Evolutionary conservation across 1,140 invertebrate species (phyloP).

Genomic region (Telenomus remus): DNA sequence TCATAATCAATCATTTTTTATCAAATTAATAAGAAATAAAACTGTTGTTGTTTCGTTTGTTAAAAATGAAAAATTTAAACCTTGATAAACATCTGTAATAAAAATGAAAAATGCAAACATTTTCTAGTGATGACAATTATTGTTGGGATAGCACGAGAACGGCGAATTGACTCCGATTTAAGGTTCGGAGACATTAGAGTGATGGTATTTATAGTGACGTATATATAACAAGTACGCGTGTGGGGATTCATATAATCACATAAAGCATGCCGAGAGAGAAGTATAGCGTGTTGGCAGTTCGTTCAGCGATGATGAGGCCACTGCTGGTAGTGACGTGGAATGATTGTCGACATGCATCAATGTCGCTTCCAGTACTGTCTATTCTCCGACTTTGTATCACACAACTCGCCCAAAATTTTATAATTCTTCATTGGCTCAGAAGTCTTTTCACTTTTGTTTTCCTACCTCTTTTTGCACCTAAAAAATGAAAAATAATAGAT

Average conservation of each 20-base stretch:
- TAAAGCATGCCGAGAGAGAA: constrained; percentile 47
- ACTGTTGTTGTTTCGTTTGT: no score
- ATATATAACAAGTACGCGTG: constrained; percentile 54
- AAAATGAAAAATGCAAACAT: no score
- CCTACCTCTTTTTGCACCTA: background rate
- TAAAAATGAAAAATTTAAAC: no score
- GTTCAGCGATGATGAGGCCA: constrained; percentile 54
- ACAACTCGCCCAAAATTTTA: background rate
- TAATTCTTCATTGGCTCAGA: background rate
- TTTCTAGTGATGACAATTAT: constrained; percentile 17
- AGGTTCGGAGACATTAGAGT: constrained; percentile 41
- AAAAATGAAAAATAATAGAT: no score
- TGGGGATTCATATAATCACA: constrained; percentile 44
- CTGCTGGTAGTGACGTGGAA: constrained; percentile 57
- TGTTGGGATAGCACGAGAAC: constrained; percentile 17
- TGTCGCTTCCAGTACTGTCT: constrained; percentile 52
- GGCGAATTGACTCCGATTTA: constrained; percentile 35
- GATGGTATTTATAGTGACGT: constrained; percentile 58
- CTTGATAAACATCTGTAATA: no score
- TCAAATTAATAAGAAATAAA: no score
- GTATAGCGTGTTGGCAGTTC: constrained; percentile 51
- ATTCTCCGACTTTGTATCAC: constrained; percentile 34
- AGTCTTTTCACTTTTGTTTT: background rate
- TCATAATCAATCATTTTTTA: no score
- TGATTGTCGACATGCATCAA: constrained; percentile 60